Percentiles rank a stretch among this genome's conserved stretches.
Conservation (phyloP, 2,797 vertebrate species). For the Malacoraja senta region DNA sequence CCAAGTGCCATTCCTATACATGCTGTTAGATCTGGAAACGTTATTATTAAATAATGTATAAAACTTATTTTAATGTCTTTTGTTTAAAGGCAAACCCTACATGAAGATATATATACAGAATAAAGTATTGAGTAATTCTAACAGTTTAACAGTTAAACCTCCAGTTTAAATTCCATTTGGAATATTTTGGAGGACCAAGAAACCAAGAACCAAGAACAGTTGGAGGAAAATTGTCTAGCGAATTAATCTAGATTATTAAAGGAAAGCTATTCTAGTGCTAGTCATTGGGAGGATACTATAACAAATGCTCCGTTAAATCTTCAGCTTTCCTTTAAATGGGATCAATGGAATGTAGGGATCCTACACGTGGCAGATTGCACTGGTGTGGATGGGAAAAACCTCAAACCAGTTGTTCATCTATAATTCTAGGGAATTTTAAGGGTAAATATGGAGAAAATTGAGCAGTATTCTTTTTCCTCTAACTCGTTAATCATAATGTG, state of each 20-base stretch:
- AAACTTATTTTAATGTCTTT: neutral
- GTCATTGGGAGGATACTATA: neutral
- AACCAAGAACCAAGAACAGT: too few relatives aligned
- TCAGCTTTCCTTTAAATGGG: neutral
- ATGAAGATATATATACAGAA: neutral
- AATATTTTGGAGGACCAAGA: too few relatives aligned
- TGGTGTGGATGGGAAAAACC: neutral
- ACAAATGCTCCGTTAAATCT: neutral
- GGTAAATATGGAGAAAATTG: neutral
- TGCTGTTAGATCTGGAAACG: neutral
- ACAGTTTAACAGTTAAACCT: too few relatives aligned
- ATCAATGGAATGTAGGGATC: neutral
- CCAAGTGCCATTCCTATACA: neutral
- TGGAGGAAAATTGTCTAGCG: neutral
- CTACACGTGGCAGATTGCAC: neutral
- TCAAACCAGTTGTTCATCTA: conserved; percentile 11
- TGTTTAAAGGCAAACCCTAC: neutral
- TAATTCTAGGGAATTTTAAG: neutral
- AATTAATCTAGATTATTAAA: neutral
- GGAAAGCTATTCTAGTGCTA: neutral
- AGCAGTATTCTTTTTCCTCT: neutral
- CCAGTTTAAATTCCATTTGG: too few relatives aligned
- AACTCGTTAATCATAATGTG: neutral
- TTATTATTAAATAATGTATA: neutral
- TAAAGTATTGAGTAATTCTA: neutral